phyloP scores from a whole-genome alignment of 2,113 vertebrate genomes.

The Lophius piscatorius region DNA sequence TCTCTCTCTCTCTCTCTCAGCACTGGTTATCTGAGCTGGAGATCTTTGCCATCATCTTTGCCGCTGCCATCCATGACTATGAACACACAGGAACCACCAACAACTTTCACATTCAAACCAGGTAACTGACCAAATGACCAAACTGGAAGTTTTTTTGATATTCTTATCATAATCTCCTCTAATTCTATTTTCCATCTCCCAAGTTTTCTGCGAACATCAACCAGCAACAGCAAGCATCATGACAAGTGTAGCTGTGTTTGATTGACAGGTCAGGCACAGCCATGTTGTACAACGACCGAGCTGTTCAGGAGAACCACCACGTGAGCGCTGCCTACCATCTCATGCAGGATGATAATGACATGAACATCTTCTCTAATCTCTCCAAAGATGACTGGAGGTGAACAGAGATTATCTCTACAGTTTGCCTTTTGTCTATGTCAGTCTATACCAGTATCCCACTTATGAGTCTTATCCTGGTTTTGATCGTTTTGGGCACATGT shows the following conservation, averaged over 20 bases:
- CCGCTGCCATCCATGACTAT: constrained; percentile 94
- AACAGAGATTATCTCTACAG: constrained; percentile 31
- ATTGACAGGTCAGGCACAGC: constrained; percentile 88
- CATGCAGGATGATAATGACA: constrained; percentile 91
- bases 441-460: too few relatives aligned
- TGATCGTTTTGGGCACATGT: too few relatives aligned
- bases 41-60: constrained; percentile 95
- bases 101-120: constrained; percentile 97
- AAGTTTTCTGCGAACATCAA: too few relatives aligned
- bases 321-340: constrained; percentile 92
- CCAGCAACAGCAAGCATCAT: constrained; percentile 10
- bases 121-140: constrained; percentile 47
- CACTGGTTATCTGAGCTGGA: constrained; percentile 96
- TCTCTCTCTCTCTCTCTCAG: constrained; percentile 66
- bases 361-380: constrained; percentile 93
- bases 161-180: too few relatives aligned
- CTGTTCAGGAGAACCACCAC: constrained; percentile 94
- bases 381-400: constrained; percentile 98
- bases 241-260: not conserved
- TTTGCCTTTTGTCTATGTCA: not conserved
- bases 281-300: constrained; percentile 93
- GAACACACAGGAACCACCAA: constrained; percentile 98
- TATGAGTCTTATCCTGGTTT: too few relatives aligned
- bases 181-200: too few relatives aligned
- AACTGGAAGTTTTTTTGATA: too few relatives aligned